phyloP scores from a whole-genome alignment of 2,888 invertebrate genomes.

The Kuschelorhynchus macadamiae region DNA sequence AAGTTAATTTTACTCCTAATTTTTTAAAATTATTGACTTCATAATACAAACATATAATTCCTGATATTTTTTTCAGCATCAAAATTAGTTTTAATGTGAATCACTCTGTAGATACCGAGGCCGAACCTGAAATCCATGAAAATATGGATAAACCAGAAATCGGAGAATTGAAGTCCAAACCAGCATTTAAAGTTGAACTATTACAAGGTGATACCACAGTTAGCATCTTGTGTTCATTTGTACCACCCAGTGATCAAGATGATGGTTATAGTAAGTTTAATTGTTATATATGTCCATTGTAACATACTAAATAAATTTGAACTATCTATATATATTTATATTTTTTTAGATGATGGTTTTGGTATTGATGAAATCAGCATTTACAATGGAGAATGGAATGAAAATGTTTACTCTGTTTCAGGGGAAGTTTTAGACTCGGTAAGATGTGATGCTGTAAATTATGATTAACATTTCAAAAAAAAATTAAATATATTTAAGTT shows the following conservation, averaged over 20 bases:
- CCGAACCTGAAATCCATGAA: conserved; percentile 76
- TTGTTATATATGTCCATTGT: background rate
- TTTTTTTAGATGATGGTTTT: conserved; percentile 84
- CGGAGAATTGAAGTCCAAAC: conserved; percentile 90
- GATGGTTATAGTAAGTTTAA: conserved; percentile 78
- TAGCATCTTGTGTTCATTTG: conserved; percentile 88
- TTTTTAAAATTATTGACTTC: background rate
- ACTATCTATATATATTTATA: no score
- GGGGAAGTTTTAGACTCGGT: conserved; percentile 97
- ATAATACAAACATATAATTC: no score
- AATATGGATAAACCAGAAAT: conserved; percentile 80
- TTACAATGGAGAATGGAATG: conserved; percentile 89
- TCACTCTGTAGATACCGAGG: conserved; percentile 91
- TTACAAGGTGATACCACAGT: conserved; percentile 82
- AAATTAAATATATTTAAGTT: background rate
- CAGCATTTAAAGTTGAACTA: conserved; percentile 92
- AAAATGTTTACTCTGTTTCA: conserved; percentile 90
- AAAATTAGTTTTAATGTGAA: conserved; percentile 92
- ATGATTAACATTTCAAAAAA: no score
- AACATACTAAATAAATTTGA: no score
- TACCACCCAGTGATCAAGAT: conserved; percentile 74
- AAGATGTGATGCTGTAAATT: no score
- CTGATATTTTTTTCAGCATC: conserved; percentile 75
- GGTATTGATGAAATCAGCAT: conserved; percentile 95
- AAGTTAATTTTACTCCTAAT: background rate